A percentile compares a stretch with the other conserved stretches of the same genome.
Evolutionary conservation across 1,140 invertebrate species (phyloP).

Genomic region (Dreissena polymorpha): DNA sequence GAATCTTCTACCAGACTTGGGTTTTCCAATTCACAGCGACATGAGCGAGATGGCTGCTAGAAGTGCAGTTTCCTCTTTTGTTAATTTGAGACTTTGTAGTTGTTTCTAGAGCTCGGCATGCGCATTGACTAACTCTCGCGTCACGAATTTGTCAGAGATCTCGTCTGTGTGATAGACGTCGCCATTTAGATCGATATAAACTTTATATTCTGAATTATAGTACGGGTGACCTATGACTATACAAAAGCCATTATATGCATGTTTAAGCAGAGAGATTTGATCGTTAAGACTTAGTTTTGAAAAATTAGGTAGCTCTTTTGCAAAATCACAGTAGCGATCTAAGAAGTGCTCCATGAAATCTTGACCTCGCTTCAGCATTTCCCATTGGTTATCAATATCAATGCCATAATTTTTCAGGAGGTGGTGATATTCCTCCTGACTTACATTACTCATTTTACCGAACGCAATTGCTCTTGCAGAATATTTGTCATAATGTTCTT

Average conservation of each 20-base stretch:
- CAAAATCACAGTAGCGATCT: slow-evolving; percentile 24
- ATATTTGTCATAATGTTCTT: slow-evolving; percentile 41
- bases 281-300: slow-evolving; percentile 14
- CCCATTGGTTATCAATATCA: slow-evolving; percentile 39
- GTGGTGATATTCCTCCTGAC: slow-evolving; percentile 26
- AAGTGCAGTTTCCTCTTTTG: slow-evolving; percentile 35
- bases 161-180: slow-evolving; percentile 36
- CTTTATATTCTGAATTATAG: slow-evolving; percentile 20
- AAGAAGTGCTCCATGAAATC: slow-evolving; percentile 4
- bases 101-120: neutral
- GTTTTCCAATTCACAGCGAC: slow-evolving; percentile 36
- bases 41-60: slow-evolving; percentile 10
- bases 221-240: slow-evolving; percentile 6
- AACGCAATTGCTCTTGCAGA: slow-evolving; percentile 7
- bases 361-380: slow-evolving; percentile 6
- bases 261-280: slow-evolving; percentile 29
- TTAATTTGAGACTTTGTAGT: slow-evolving; percentile 23
- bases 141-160: slow-evolving; percentile 27
- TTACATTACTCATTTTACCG: slow-evolving; percentile 17
- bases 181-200: slow-evolving; percentile 27
- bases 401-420: slow-evolving; percentile 43
- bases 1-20: slow-evolving; percentile 23
- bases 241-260: slow-evolving; percentile 36
- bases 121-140: neutral
- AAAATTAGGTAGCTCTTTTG: slow-evolving; percentile 35